Conservation (phyloP, 2,888 invertebrate genomes). For the Thera obeliscata region DNA sequence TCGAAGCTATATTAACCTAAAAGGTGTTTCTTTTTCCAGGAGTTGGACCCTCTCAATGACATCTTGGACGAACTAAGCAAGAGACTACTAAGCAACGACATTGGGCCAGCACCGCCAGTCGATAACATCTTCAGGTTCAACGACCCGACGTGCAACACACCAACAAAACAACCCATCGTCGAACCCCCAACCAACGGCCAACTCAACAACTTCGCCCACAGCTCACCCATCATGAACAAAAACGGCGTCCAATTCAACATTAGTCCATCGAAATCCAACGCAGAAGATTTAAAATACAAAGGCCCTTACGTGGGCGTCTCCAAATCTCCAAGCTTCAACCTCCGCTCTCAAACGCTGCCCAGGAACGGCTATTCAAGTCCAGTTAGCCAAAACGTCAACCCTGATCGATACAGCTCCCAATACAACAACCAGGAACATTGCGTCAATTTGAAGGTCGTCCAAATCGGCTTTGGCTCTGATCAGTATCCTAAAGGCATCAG, state of each 20-base stretch:
- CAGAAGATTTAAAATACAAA: constrained; percentile 76
- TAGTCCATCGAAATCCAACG: constrained; percentile 75
- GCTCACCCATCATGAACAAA: constrained; percentile 83
- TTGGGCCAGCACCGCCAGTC: constrained; percentile 64
- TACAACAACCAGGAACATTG: constrained; percentile 82
- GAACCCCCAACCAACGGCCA: constrained; percentile 63
- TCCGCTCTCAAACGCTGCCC: constrained; percentile 89
- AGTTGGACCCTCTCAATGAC: constrained; percentile 87
- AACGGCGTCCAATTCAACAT: constrained; percentile 83
- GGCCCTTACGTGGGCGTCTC: constrained; percentile 67
- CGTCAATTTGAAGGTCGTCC: constrained; percentile 85
- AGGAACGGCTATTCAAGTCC: constrained; percentile 86
- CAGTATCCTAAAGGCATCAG: constrained; percentile 84
- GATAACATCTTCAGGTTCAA: constrained; percentile 89
- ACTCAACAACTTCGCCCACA: constrained; percentile 75
- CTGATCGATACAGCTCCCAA: constrained; percentile 80
- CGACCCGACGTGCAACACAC: constrained; percentile 84
- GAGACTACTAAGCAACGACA: constrained; percentile 81
- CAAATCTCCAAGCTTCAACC: constrained; percentile 78
- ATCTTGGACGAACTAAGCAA: constrained; percentile 89
- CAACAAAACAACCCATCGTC: constrained; percentile 57
- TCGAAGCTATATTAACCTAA: background rate
- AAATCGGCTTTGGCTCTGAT: constrained; percentile 85
- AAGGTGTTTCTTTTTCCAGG: constrained; percentile 58
- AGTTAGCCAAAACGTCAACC: constrained; percentile 73